Conservation (phyloP, 2,797 vertebrate species). For the Phyllotis vaccarum region DNA sequence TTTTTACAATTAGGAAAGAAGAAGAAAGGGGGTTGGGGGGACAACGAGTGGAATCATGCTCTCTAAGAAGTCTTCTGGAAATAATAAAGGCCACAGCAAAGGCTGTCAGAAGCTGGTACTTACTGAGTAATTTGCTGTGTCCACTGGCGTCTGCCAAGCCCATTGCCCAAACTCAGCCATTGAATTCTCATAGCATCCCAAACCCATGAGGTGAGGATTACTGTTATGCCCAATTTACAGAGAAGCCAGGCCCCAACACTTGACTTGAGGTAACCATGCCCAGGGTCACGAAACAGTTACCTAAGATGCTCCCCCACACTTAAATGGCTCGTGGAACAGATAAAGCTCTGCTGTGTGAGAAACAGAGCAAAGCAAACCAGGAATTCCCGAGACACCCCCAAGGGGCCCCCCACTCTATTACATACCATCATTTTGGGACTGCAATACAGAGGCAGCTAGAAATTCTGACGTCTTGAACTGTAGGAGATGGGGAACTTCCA, state of each 20-base stretch:
- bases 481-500: neutral
- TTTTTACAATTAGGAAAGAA: constrained; percentile 4
- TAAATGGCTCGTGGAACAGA: constrained; percentile 47
- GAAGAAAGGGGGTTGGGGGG: no score
- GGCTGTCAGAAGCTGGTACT: neutral
- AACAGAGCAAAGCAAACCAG: constrained; percentile 30
- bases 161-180: constrained; percentile 12
- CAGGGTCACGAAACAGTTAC: constrained; percentile 34
- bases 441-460: neutral
- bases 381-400: neutral
- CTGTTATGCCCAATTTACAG: constrained; percentile 14
- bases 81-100: neutral
- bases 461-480: constrained; percentile 20
- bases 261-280: constrained; percentile 41
- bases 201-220: neutral
- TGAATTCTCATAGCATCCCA: neutral
- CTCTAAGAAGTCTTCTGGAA: constrained; percentile 36
- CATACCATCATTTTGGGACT: accelerated
- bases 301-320: constrained; percentile 55
- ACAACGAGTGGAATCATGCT: neutral
- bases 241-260: constrained; percentile 2
- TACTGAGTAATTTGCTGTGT: constrained; percentile 20
- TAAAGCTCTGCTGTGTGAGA: neutral
- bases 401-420: neutral
- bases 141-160: constrained; percentile 27